A percentile compares a stretch with the other conserved stretches of the same genome.
Conservation (phyloP, 2,888 invertebrate genomes). For the Macaria liturata region DNA sequence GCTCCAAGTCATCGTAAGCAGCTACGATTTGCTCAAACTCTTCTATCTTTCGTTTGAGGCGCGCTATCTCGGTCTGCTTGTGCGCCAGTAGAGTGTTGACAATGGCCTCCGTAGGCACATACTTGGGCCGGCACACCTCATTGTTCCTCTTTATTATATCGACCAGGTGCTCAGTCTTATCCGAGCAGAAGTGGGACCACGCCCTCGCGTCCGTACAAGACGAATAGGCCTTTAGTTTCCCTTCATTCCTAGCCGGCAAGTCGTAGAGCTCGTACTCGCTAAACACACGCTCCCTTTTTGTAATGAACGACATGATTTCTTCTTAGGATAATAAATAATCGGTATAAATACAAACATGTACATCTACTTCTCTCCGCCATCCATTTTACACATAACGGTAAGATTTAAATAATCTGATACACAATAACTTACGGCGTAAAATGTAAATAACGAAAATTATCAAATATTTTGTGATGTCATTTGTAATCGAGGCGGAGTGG, state of each 20-base stretch:
- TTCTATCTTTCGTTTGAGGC: conserved; percentile 72
- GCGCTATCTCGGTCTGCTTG: conserved; percentile 78
- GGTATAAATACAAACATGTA: conserved; percentile 55
- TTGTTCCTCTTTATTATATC: conserved; percentile 79
- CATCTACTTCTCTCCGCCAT: conserved; percentile 62
- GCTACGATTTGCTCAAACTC: conserved; percentile 72
- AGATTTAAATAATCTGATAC: conserved; percentile 55
- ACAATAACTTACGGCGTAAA: conserved; percentile 53
- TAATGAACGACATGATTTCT: conserved; percentile 74
- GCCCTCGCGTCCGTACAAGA: conserved; percentile 83
- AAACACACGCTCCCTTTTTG: conserved; percentile 76
- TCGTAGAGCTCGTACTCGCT: conserved; percentile 72
- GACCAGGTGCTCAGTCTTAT: conserved; percentile 81
- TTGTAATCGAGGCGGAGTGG: conserved; percentile 66
- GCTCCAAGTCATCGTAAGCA: conserved; percentile 70
- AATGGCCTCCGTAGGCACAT: conserved; percentile 70
- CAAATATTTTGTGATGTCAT: conserved; percentile 70
- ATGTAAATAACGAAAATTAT: conserved; percentile 68
- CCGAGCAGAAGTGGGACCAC: conserved; percentile 81
- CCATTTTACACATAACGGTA: conserved; percentile 66
- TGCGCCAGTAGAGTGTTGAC: conserved; percentile 70
- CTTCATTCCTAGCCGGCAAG: conserved; percentile 76
- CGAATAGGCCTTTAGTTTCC: conserved; percentile 80
- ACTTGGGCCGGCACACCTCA: conserved; percentile 63
- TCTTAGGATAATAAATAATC: conserved; percentile 50